Conservation (phyloP, 2,888 invertebrate species). For the Hypomecis atomaria region DNA sequence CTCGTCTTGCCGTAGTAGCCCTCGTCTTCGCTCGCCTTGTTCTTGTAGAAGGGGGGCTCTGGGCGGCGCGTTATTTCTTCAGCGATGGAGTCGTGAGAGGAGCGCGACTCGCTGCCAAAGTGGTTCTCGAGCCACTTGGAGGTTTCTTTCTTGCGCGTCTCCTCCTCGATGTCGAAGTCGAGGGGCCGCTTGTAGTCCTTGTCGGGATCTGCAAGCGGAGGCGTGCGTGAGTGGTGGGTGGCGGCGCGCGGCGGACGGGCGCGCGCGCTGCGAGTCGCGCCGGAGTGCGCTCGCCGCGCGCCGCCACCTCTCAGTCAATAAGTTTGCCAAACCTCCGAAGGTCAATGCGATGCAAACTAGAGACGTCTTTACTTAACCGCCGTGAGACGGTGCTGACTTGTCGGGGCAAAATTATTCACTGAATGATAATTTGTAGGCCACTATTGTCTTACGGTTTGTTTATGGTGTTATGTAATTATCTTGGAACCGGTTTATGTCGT, state of each 20-base stretch:
- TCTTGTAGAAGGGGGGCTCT: conserved; percentile 91
- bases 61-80: conserved; percentile 86
- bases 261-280: conserved; percentile 63
- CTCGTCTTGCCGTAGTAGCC: conserved; percentile 77
- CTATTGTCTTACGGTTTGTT: conserved; percentile 55
- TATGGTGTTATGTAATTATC: conserved; percentile 54
- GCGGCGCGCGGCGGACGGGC: conserved; percentile 56
- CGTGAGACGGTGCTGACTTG: conserved; percentile 51
- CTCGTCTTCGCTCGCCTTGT: conserved; percentile 78
- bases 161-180: conserved; percentile 94
- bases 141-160: conserved; percentile 94
- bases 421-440: conserved; percentile 76
- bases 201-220: conserved; percentile 85
- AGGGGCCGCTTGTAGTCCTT: conserved; percentile 93
- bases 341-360: conserved; percentile 75
- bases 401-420: conserved; percentile 64
- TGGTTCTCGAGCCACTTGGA: conserved; percentile 96
- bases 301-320: conserved; percentile 78
- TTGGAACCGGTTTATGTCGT: conserved; percentile 19
- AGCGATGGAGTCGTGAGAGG: conserved; percentile 89
- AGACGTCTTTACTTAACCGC: conserved; percentile 73
- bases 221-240: conserved; percentile 47
- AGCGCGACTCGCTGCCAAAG: conserved; percentile 93
- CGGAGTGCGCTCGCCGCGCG: conserved; percentile 65
- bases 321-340: conserved; percentile 80